Percentiles rank a stretch among this genome's conserved stretches.
phyloP scores from a whole-genome alignment of 92 coral and sea anemone species.

The Epizoanthus stellaris region DNA sequence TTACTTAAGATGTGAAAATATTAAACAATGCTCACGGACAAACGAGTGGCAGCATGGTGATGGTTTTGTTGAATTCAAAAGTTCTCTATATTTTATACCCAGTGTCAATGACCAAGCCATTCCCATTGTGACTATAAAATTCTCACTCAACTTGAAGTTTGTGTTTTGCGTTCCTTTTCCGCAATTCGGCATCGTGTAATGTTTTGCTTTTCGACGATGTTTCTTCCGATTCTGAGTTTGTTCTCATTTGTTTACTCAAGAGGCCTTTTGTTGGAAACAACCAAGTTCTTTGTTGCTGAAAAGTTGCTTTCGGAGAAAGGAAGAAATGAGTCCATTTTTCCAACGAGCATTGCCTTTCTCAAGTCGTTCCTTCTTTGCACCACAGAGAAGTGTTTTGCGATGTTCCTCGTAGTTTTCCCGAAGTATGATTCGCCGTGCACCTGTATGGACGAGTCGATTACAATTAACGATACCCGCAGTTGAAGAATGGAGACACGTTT shows the following conservation, averaged over 20 bases:
- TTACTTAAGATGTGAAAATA: too few species aligned
- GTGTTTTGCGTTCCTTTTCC: not conserved
- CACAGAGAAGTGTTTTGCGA: not conserved
- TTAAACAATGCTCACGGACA: too few species aligned
- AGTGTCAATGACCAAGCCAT: too few species aligned
- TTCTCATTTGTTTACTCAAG: slow-evolving; percentile 29
- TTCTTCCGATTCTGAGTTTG: not conserved
- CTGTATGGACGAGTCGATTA: slow-evolving; percentile 21
- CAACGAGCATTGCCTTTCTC: not conserved
- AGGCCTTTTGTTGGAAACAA: slow-evolving; percentile 24
- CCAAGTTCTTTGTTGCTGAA: slow-evolving; percentile 30
- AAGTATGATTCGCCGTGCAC: slow-evolving; percentile 10
- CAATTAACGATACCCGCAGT: slow-evolving; percentile 1
- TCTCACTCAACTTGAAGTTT: not conserved
- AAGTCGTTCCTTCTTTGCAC: not conserved
- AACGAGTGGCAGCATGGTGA: too few species aligned
- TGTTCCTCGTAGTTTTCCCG: not conserved
- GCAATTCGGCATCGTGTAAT: not conserved
- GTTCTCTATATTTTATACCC: too few species aligned
- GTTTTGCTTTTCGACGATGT: not conserved
- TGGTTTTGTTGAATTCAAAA: too few species aligned
- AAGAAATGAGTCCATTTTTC: not conserved
- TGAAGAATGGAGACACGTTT: slow-evolving; percentile 26
- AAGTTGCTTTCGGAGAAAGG: slow-evolving; percentile 14
- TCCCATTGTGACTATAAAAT: not conserved